Evolutionary conservation across 2,888 invertebrate genomes (phyloP), one percentile per base, ranked within the genome.

Genomic region (Plutella xylostella): DNA sequence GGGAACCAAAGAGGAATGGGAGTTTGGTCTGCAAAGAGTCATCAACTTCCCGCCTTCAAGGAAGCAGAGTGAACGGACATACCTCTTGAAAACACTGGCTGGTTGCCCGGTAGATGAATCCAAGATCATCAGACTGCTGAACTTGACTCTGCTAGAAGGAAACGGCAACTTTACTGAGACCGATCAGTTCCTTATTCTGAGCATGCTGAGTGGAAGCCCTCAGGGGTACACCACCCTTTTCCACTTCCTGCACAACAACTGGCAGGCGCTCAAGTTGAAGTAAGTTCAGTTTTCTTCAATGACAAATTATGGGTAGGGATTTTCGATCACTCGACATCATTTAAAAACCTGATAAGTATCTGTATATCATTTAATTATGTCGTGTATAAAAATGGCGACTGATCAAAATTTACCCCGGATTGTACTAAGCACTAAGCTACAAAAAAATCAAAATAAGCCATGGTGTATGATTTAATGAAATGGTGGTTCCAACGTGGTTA

Each of bases 1-100:
- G 90, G 93, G 93, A 1, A 88, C 90, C 0, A 84, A 86, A 54
- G 88, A 91, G 37, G 93, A 93, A 66, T 94, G 93, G 93, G 89
- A 92, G 51, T 93, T 93, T 55, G 93, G 92, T 28, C 79, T 94
- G 1, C 87, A 92, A 51, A 84, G 92, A 9, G 88, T 93, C 0
- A 88, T 91, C 42, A 87, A 91, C 58, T 93, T 93, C 70, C 92
- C 93, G 0, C 72, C 86, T 1, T 85, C 86, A 1, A 83, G 92
- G 40, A 89, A 89, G 54, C 89, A 88, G 57, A 92, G 88, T 52
- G 93, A 93, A 65, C 77, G 93, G 53, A 92, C 92, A 0, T 92
- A 90, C 65, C 80, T 93, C 2, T 67, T 93, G 41, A 93, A 92
- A 69, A 91, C 90, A 1, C 71, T 93, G 2, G 92, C 92, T 0